Conservation (phyloP, 2,888 invertebrate genomes). For the Andrena dorsata region DNA sequence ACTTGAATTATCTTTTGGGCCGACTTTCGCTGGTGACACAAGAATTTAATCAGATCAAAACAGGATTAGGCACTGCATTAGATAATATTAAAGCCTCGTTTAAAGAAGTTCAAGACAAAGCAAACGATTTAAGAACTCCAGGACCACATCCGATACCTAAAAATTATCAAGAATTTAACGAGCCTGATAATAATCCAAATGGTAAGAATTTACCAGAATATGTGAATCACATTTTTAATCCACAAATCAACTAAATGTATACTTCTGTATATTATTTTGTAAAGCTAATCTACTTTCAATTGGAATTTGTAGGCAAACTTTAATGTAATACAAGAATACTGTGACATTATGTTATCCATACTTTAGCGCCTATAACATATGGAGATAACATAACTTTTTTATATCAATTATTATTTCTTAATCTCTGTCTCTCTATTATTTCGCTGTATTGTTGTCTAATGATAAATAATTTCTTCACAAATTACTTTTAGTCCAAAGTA, state of each 20-base stretch:
- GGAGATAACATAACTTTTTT: slow-evolving; percentile 5
- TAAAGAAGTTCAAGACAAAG: slow-evolving; percentile 87
- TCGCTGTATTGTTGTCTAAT: background rate
- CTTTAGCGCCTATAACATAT: background rate
- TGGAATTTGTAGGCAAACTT: background rate
- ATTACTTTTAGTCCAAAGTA: background rate
- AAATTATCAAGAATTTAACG: slow-evolving; percentile 78
- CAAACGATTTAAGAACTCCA: slow-evolving; percentile 82
- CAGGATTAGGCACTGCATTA: slow-evolving; percentile 90
- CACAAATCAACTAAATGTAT: slow-evolving; percentile 49
- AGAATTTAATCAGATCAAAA: slow-evolving; percentile 93
- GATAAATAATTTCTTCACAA: background rate
- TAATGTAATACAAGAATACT: slow-evolving; percentile 1
- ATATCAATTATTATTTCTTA: slow-evolving; percentile 7
- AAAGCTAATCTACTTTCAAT: background rate
- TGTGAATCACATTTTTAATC: slow-evolving; percentile 39
- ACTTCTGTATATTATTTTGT: background rate
- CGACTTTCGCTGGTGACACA: slow-evolving; percentile 92
- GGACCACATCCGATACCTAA: slow-evolving; percentile 85
- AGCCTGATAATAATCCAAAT: slow-evolving; percentile 56
- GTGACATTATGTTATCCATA: background rate
- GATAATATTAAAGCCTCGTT: slow-evolving; percentile 90
- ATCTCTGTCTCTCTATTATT: background rate
- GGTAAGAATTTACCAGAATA: slow-evolving; percentile 57
- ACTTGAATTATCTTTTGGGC: slow-evolving; percentile 93